Percentiles rank a stretch among this genome's conserved stretches.
phyloP scores from a whole-genome alignment of 2,113 vertebrate species.

The Indicator indicator region DNA sequence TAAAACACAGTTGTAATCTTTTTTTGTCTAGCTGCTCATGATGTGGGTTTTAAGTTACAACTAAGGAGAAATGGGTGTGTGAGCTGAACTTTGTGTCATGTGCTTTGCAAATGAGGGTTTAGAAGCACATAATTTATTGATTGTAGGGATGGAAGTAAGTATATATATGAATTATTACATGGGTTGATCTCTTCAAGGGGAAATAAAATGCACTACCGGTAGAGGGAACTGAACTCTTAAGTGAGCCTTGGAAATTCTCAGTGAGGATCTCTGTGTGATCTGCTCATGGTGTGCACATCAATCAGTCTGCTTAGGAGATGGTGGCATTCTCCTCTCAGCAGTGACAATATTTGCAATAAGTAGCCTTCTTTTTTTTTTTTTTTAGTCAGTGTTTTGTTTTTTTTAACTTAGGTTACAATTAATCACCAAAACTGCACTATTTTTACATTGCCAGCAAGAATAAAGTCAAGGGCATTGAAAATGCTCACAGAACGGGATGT shows the following conservation, averaged over 20 bases:
- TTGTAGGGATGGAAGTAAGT: constrained; percentile 66
- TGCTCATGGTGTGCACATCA: not conserved
- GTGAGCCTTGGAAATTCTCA: constrained; percentile 28
- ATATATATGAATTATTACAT: constrained; percentile 63
- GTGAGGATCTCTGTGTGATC: not conserved
- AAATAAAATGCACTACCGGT: constrained; percentile 54
- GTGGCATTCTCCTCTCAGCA: constrained; percentile 22
- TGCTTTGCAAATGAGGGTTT: constrained; percentile 56
- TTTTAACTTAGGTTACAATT: constrained; percentile 24
- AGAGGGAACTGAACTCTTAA: constrained; percentile 41
- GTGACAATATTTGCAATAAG: not conserved
- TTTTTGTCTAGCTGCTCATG: constrained; percentile 64
- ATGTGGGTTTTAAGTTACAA: constrained; percentile 54
- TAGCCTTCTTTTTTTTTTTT: not conserved
- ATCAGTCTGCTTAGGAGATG: not conserved
- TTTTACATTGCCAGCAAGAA: constrained; percentile 36
- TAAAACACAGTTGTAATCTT: constrained; percentile 63
- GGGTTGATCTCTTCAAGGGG: constrained; percentile 51
- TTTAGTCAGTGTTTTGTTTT: constrained; percentile 22
- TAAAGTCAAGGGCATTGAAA: constrained; percentile 3
- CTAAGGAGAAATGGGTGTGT: constrained; percentile 51
- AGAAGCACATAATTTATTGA: constrained; percentile 65
- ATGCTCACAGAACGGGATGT: not conserved
- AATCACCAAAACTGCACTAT: constrained; percentile 37
- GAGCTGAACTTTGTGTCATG: constrained; percentile 50